Evolutionary conservation across 2,797 vertebrate species (phyloP).

Genomic region (Acrossocheilus wenchowensis): DNA sequence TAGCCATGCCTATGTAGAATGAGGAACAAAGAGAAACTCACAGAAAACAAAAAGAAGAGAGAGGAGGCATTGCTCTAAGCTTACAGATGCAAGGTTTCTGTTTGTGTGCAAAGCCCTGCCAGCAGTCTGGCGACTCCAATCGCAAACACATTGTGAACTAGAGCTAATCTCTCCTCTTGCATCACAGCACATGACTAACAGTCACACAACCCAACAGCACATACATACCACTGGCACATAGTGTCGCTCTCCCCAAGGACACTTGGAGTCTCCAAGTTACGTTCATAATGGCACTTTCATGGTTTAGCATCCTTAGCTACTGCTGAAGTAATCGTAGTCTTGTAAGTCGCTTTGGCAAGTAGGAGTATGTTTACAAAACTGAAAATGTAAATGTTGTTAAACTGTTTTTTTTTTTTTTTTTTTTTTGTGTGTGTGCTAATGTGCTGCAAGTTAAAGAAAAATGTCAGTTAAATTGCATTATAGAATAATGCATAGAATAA

Average conservation of each 20-base stretch:
- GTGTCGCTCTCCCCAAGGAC: not conserved
- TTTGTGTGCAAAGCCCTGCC: constrained; percentile 11
- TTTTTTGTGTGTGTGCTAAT: not conserved
- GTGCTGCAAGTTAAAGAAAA: not conserved
- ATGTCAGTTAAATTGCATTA: not conserved
- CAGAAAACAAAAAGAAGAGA: not conserved
- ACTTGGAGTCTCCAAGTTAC: not conserved
- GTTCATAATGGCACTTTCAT: constrained; percentile 9
- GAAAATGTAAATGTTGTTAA: not conserved
- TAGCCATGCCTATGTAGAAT: not conserved
- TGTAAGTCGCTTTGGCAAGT: not conserved
- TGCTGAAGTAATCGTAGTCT: not conserved
- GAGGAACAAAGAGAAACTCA: not conserved
- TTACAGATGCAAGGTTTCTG: constrained; percentile 11
- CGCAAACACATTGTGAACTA: constrained; percentile 30
- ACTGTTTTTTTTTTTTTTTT: too few species aligned
- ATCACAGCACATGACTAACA: constrained; percentile 48
- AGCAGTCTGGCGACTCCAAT: constrained; percentile 3
- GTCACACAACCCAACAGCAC: constrained; percentile 18
- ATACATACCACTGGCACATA: constrained; percentile 1
- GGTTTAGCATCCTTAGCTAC: not conserved
- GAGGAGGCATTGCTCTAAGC: not conserved
- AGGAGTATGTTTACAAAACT: not conserved
- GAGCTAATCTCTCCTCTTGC: constrained; percentile 52
- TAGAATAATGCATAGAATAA: not conserved